Conservation (phyloP, 2,888 invertebrate species). For the Scaptomyza polygonia region DNA sequence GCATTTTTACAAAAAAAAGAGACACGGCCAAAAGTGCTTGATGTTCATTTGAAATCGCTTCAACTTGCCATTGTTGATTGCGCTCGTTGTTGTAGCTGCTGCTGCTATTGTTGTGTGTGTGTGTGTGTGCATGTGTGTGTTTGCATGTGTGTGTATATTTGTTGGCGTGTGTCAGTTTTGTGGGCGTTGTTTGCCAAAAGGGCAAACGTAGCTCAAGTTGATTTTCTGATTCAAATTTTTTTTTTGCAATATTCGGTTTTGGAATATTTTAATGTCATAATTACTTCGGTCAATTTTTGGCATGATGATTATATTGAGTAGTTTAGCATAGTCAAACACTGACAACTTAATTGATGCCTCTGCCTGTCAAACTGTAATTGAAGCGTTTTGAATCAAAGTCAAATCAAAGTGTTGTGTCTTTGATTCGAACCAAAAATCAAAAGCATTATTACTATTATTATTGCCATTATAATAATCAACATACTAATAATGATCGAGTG, state of each 20-base stretch:
- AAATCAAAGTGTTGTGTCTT: constrained; percentile 44
- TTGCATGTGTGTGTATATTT: constrained; percentile 6
- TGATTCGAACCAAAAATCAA: constrained; percentile 36
- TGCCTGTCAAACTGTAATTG: constrained; percentile 41
- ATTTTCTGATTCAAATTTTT: constrained; percentile 2
- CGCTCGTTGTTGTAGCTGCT: constrained; percentile 5
- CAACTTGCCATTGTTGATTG: constrained; percentile 33
- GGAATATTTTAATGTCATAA: constrained; percentile 59
- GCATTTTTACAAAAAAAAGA: constrained; percentile 42
- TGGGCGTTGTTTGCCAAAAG: constrained; percentile 63
- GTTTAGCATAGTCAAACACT: constrained; percentile 41
- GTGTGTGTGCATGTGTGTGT: constrained; percentile 11
- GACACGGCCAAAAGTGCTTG: constrained; percentile 54
- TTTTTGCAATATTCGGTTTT: constrained; percentile 13
- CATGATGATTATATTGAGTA: constrained; percentile 52
- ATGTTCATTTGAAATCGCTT: constrained; percentile 51
- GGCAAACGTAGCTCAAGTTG: constrained; percentile 60
- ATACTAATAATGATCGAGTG: constrained; percentile 12
- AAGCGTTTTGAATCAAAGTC: constrained; percentile 58
- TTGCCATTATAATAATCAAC: constrained; percentile 43
- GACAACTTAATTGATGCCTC: constrained; percentile 68
- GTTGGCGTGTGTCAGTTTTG: constrained; percentile 33
- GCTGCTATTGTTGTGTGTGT: constrained; percentile 2
- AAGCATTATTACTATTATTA: constrained; percentile 16
- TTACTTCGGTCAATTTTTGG: constrained; percentile 69